Evolutionary conservation across 2,888 invertebrate genomes (phyloP), one percentile per base, ranked within the genome.

Genomic region (Andrena haemorrhoa): DNA sequence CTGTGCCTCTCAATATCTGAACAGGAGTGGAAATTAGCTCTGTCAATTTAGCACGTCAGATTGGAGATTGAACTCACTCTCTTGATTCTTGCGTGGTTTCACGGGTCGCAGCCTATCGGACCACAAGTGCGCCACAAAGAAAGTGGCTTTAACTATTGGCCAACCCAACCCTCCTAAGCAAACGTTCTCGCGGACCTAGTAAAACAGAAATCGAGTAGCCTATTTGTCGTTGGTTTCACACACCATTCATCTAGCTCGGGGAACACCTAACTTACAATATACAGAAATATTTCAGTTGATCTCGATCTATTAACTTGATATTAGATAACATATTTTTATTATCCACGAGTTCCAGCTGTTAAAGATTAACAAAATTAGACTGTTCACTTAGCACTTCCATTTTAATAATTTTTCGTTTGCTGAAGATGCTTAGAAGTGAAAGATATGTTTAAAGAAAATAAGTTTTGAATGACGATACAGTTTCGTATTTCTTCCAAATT

Each of bases 81-180:
- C 12, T 63, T 33, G 6, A 66, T 61, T 73, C 29, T 29, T 20
- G 29, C 35, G 8, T 53, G 68, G 60, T 72, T 79, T 64, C 68
- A 51, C 16, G 64, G 74, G 47, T 29, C 16, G 66, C 65, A 76
- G 66, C 7, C 49, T 63, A 58, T 70, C 53, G 23, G 61, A 33
- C 85, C 78, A 12, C 85, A 65, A 69, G 60, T 75, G 60, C 56
- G 72, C 74, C 72, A 61, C 86, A 69, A 83, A 78, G 86, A 79
- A 74, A 86, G 86, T 75, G 75, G 73, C 74, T 83, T 66, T 20
- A 56, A 66, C 75, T 58, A 71, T 63, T 60, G 82, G 86, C 73
- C 82, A 86, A 75, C 65, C 86, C 80, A 73, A 82, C 86, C 56
- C 75, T 87, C 87, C 87, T 87, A 84, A 87, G 82, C 79, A 87